Evolutionary conservation across 2,797 vertebrate species (phyloP), one percentile per base, ranked within the genome.

Genomic region (Chaetodon trifasciatus): DNA sequence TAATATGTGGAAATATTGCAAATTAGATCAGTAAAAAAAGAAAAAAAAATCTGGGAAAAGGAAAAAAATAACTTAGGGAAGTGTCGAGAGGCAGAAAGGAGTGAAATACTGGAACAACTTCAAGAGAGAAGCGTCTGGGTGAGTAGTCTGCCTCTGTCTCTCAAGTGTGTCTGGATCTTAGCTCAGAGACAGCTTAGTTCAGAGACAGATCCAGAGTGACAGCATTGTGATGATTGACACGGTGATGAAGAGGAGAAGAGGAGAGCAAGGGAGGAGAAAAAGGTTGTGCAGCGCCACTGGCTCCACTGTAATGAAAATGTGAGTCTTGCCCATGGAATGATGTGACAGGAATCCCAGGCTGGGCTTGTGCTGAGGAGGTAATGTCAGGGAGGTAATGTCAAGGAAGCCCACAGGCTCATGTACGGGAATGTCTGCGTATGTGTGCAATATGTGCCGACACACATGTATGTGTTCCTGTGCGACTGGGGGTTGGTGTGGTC

Each of bases 1-100:
- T 93, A 92, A 93, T 92, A 89, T 94, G 91, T 90, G 88, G 80
- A 93, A 93, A 94, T 90, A 92, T 93, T 92, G 91, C 90, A 94
- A 95, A 94, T 95, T 94, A 89, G 93, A 90, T 92, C 83, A 84
- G 86, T 80, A 49, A 75, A 81, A 88, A 79, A 78, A 83, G 15
- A 62, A 32, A 58, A 28, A 65, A 70, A 78, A 89, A 86, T 67
- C 24, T 68, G 47, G 46, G 28, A 56, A 82, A 80, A 69, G 56
- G 5, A 28, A 65, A 74, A 66, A 53, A 78, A 74, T 79, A 87
- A 85, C 77, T 85, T 86, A 40, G 56, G 21, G 55, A 83, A 82
- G 84, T 78, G 83, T 89, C 58, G 23, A 85, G 79, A 83, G 83
- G 84, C 66, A 78, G 76, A 81, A 73, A 71, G 60, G 55, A 86